Evolutionary conservation across 2,113 vertebrate genomes (phyloP).

Genomic region (Beaufortia kweichowensis): DNA sequence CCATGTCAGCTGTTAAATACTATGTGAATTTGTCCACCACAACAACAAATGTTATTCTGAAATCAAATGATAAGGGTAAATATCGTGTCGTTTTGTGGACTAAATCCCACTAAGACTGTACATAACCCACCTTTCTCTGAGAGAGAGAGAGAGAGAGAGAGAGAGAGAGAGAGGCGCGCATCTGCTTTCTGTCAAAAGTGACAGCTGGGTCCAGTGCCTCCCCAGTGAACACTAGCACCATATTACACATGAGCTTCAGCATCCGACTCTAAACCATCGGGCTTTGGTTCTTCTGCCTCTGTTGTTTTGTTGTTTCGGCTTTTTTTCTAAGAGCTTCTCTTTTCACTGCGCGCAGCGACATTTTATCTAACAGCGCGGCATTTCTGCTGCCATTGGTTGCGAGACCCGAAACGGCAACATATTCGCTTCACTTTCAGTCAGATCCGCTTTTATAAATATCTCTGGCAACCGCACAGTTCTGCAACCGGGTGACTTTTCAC

Average conservation of each 20-base stretch:
- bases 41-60: no score
- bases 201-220: constrained; percentile 52
- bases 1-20: no score
- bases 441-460: constrained; percentile 49
- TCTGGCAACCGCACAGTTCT: constrained; percentile 62
- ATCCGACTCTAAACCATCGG: background rate
- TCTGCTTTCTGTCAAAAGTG: constrained; percentile 72
- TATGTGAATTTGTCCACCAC: no score
- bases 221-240: background rate
- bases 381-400: background rate
- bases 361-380: background rate
- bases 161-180: constrained; percentile 35
- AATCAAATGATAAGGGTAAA: no score
- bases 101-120: constrained; percentile 14
- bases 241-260: constrained; percentile 10
- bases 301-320: background rate
- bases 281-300: background rate
- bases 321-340: background rate
- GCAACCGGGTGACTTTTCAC: constrained; percentile 36
- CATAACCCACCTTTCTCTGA: background rate
- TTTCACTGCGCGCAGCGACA: background rate
- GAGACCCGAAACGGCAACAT: background rate
- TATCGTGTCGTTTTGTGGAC: background rate
- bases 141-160: constrained; percentile 17
- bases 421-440: constrained; percentile 13